A percentile compares a stretch with the other conserved stretches of the same genome.
Evolutionary conservation across 2,888 invertebrate species (phyloP).

Genomic region (Acanthopleura granulata): DNA sequence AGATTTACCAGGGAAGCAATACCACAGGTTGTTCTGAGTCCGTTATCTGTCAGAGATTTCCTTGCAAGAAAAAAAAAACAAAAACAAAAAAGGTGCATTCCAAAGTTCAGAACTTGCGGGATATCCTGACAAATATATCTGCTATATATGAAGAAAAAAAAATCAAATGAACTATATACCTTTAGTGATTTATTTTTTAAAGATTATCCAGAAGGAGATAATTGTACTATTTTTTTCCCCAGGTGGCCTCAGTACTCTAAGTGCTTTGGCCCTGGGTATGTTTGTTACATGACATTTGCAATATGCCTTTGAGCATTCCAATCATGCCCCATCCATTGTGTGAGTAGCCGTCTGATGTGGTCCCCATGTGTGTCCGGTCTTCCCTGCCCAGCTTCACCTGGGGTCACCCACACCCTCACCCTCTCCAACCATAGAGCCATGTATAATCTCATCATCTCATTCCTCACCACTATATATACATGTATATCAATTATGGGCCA

Average conservation of each 20-base stretch:
- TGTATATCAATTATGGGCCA: too few relatives aligned
- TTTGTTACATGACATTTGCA: neutral
- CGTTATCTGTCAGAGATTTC: neutral
- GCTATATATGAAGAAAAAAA: constrained; percentile 1
- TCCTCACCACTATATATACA: too few relatives aligned
- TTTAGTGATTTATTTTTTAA: constrained; percentile 17
- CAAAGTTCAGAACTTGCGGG: neutral
- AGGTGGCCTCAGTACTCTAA: neutral
- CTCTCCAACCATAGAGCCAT: too few relatives aligned
- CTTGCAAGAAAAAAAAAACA: neutral
- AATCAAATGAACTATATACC: constrained; percentile 5
- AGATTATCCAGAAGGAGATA: neutral
- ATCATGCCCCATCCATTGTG: constrained; percentile 9
- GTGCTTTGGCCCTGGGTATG: constrained; percentile 1
- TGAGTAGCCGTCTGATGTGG: neutral
- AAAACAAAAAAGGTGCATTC: neutral
- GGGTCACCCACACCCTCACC: too few relatives aligned
- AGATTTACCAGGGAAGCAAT: constrained; percentile 13
- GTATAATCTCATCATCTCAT: too few relatives aligned
- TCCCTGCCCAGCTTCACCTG: constrained; percentile 8
- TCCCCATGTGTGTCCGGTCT: neutral
- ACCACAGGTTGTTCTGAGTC: constrained; percentile 5
- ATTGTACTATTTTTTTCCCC: constrained; percentile 11
- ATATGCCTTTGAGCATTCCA: constrained; percentile 13
- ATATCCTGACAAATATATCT: neutral